Base-by-base conservation (phyloP, 1,140 invertebrate genomes). In the Drosophila murphyi region DNA sequence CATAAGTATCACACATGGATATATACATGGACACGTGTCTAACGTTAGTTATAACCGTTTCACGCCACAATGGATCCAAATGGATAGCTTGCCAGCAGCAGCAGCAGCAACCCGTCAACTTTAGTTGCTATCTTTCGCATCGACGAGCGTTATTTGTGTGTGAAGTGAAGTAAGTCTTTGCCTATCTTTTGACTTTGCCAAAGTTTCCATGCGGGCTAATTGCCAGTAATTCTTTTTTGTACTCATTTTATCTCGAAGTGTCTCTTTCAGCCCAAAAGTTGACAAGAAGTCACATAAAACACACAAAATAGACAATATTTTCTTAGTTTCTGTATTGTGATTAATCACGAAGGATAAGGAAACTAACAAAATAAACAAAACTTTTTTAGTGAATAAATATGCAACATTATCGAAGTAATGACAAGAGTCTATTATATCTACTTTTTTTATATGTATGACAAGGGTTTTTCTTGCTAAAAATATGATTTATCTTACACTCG, bases 131-230 rank as follows among this genome's bases (percentile, higher is more conserved):
- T 41, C 20, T 20, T 20, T 20, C 20, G 20, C 20, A 20, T 20
- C 20, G 20, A 20, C 20, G 20, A 20, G 5, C n/a, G 31, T 2
- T 6, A 50, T 32, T 34, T 20, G 28, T 29, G 63, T 57, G 45
- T 65, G 20, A 20, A 20, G 20, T 20, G 20, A 20, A 20, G 20
- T 20, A 20, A 20, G 34, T 34, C 5, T 37, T 70, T n/a, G 50
- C 37, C 69, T 62, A 57, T 48, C 28, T 61, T 70, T 63, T 54
- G 54, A 57, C 67, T 70, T 71, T 41, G 37, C 12, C 5, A 20
- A 59, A 54, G 52, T 62, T 54, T 47, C 54, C 32, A 59, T 64
- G 72, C 57, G 72, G 72, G 65, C n/a, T 65, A 67, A 67, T 59
- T 57, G 29, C 31, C 12, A 31, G 29, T 35, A n/a, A 12, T 10